Evolutionary conservation across 2,113 vertebrate species (phyloP).

Genomic region (Phalacrocorax pelagicus): DNA sequence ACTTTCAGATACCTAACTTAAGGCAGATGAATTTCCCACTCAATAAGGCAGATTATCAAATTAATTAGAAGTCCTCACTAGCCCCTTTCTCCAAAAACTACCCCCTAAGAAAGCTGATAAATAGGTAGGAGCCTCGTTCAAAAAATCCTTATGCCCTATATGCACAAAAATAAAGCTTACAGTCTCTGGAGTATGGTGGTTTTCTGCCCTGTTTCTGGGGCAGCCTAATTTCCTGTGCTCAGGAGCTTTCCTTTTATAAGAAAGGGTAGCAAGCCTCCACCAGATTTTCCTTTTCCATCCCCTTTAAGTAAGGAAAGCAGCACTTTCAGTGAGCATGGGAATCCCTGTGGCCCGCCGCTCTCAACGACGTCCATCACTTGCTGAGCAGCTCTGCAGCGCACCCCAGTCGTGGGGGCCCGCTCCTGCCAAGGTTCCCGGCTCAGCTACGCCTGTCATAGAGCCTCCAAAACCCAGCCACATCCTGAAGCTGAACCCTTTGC

Average conservation of each 20-base stretch:
- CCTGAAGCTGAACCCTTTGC: background rate
- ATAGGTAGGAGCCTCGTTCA: background rate
- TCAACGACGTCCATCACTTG: rapidly evolving
- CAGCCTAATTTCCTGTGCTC: constrained; percentile 26
- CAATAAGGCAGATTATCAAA: background rate
- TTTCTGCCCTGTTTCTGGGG: constrained; percentile 44
- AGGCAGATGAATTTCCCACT: background rate
- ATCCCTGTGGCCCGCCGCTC: background rate
- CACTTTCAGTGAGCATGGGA: background rate
- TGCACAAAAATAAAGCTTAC: constrained; percentile 21
- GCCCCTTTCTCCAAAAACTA: background rate
- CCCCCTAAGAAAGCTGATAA: background rate
- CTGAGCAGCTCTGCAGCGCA: background rate
- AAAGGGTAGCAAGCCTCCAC: background rate
- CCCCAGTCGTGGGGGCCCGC: background rate
- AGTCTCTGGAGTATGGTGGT: background rate
- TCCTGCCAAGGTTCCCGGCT: background rate
- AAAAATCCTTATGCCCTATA: constrained; percentile 18
- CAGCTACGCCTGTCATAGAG: rapidly evolving
- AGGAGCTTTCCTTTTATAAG: background rate
- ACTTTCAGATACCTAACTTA: background rate
- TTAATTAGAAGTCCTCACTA: background rate
- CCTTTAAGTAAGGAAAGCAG: background rate
- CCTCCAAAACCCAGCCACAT: background rate
- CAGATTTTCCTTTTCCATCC: background rate